Evolutionary conservation across 1,140 invertebrate genomes (phyloP), one percentile per base, ranked within the genome.

Genomic region (Globodera rostochiensis): DNA sequence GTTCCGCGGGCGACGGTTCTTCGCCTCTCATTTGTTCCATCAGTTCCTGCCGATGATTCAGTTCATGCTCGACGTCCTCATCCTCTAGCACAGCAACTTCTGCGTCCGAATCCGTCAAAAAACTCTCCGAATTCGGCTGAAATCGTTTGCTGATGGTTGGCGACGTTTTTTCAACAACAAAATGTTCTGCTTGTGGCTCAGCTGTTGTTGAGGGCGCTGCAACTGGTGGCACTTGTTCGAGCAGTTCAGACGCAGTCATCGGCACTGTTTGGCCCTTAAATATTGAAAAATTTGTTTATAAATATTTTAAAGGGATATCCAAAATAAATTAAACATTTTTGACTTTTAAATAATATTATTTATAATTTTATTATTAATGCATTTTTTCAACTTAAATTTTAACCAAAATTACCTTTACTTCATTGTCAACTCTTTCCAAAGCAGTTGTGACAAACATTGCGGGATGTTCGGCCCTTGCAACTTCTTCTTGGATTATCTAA

Each of bases 31-130:
- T 9, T 21, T 71, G 69, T 47, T 71, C 69, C 25, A 64, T 19
- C 57, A 53, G 11, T 13, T 53, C 50, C 11, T 9, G 50, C 4
- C 4, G 50, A 1, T 53, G 50, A 1, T 53, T 53, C 50, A 13
- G 36, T 69, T 69, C n/a, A 7, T 69, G 67, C 4, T 69, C 67
- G n/a, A 45, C 15, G n/a, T 19, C n/a, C 19, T 69, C 67, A 8
- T 69, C 67, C 67, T 69, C 67, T 8, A 21, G 8, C 8, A 69
- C 8, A 8, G n/a, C 0, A 7, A 69, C 67, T 69, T 69, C 67
- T 7, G n/a, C 67, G 67, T 69, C 67, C 67, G 67, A 69, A 45
- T 69, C 67, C n/a, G 67, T 69, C n/a, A 69, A 4, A 45, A 69
- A 69, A 21, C n/a, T 21, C n/a, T 69, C 67, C 8, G 67, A 7